Percentiles rank a stretch among this genome's conserved stretches.
Evolutionary conservation across 2,797 vertebrate species (phyloP).

Genomic region (Psittacula derbiana): DNA sequence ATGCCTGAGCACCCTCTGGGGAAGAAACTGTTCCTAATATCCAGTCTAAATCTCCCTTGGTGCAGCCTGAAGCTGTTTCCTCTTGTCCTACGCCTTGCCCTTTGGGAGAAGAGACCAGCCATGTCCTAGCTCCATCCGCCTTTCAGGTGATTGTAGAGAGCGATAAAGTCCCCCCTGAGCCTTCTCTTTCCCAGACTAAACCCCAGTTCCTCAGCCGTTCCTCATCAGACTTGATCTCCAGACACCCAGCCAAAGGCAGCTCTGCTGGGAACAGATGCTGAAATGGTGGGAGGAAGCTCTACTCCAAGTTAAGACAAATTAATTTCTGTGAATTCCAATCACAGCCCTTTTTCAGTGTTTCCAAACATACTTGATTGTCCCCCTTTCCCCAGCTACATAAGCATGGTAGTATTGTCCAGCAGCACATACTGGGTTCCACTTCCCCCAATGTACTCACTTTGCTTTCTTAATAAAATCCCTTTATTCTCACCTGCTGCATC

Average conservation of each 20-base stretch:
- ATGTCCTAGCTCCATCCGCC: background rate
- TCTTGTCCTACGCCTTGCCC: background rate
- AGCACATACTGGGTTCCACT: background rate
- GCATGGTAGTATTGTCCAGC: background rate
- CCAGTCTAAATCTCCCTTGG: background rate
- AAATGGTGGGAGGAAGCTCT: background rate
- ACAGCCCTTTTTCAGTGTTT: background rate
- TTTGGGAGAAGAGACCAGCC: background rate
- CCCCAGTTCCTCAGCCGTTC: background rate
- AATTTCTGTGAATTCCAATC: background rate
- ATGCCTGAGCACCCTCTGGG: background rate
- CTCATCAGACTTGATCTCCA: background rate
- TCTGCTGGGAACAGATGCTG: background rate
- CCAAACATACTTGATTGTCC: background rate
- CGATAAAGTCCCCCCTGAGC: background rate
- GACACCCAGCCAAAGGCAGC: background rate
- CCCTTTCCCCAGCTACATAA: background rate
- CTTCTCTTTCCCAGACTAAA: background rate
- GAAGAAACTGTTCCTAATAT: background rate
- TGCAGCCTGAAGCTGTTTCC: background rate
- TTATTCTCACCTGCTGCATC: background rate
- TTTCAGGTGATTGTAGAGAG: background rate
- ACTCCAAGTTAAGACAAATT: background rate
- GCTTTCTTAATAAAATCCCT: background rate
- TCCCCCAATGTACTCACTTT: background rate